Evolutionary conservation across 1,140 invertebrate species (phyloP).

Genomic region (Glossosoma conforme): DNA sequence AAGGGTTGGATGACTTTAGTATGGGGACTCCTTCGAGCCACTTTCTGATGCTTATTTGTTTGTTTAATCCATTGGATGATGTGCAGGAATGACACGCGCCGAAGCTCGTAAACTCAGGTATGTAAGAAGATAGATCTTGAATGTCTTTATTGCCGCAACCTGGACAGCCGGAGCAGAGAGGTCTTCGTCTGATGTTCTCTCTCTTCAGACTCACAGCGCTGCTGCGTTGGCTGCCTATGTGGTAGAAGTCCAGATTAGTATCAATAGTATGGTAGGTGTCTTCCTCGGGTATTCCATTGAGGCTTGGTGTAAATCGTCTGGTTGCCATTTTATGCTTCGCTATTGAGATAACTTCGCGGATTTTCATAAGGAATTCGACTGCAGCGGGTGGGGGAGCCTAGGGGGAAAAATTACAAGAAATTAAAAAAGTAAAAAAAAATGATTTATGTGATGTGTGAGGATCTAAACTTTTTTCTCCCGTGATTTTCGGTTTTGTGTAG

Average conservation of each 20-base stretch:
- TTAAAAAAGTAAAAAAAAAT: no score
- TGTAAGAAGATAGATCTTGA: slow-evolving; percentile 36
- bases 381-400: slow-evolving; percentile 83
- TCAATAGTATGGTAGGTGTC: slow-evolving; percentile 48
- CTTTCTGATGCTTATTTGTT: slow-evolving; percentile 66
- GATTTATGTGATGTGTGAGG: no score
- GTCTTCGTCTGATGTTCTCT: slow-evolving; percentile 51
- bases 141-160: slow-evolving; percentile 52
- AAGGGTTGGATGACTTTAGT: slow-evolving; percentile 28
- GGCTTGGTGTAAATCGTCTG: slow-evolving; percentile 72
- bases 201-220: slow-evolving; percentile 53
- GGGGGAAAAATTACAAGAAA: no score
- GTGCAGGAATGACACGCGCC: slow-evolving; percentile 49
- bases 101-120: slow-evolving; percentile 43
- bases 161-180: slow-evolving; percentile 59
- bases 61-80: slow-evolving; percentile 52
- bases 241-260: slow-evolving; percentile 43
- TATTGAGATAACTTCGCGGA: slow-evolving; percentile 80
- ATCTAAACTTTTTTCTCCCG: no score
- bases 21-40: slow-evolving; percentile 72
- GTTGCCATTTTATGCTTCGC: slow-evolving; percentile 81
- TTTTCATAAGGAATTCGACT: slow-evolving; percentile 79
- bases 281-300: slow-evolving; percentile 79
- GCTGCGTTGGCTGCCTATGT: slow-evolving; percentile 50
- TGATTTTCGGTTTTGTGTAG: no score